Base-by-base conservation (phyloP, 2,888 invertebrate genomes). In the Achlya flavicornis region DNA sequence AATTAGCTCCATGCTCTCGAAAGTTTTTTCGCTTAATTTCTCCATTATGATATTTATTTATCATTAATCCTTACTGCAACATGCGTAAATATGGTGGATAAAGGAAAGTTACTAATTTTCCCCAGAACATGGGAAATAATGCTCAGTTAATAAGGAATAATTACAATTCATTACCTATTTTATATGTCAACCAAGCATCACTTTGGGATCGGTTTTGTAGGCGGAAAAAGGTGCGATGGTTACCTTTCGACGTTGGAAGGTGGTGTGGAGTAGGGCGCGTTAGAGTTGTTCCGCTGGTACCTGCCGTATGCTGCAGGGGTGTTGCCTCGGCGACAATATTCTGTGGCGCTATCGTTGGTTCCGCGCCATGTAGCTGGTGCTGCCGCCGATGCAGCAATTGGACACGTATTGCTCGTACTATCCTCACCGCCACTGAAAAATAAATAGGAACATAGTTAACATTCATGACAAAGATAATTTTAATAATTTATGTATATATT, bases 281-380 rank as follows among this genome's bases (percentile, higher is more conserved):
- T 87, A 74, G 89, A 82, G 86, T 91, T 90, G 91, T 93, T 91
- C 86, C 92, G 87, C 94, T 95, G 90, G 94, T 95, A 91, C 94
- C 95, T 90, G 94, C 94, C 86, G 94, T 95, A 88, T 70, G 92
- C 87, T 69, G 91, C 91, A 66, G 93, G 94, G 69, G 94, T 94
- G 87, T 89, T 94, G 78, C 93, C 93, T 72, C 93, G 92, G 38
- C 93, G 92, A 77, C 92, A 91, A 79, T 85, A 92, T 66, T 93
- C 93, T 57, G 93, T 89, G 61, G 93, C 93, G 77, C 92, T 92
- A 80, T 93, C 93, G 84, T 92, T 93, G 77, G 94, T 94, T 71
- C 93, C 93, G 43, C 93, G 91, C 93, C 93, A 93, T 66, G 89
- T 87, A 63, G 90, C 93, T 62, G 93, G 91, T 53, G 93, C 92